These are phyloP conservation scores for Anseranas semipalmata DNA, from an alignment of 2,113 vertebrate genomes.

Conservation along the genomic window DNA sequence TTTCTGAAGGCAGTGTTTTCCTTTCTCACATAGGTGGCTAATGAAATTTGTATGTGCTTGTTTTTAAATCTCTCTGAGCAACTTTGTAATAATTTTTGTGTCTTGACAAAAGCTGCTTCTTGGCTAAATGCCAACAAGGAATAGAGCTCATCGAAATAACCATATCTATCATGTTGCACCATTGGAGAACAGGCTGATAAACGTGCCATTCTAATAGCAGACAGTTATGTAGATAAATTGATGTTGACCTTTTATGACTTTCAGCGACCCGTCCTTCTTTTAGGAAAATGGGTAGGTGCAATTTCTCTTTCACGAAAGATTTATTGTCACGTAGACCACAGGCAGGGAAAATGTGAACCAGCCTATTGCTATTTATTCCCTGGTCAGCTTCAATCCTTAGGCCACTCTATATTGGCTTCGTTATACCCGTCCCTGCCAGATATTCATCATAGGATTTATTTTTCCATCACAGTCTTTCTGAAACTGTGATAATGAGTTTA, in stretches of 20 bases:
- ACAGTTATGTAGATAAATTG: constrained; percentile 19
- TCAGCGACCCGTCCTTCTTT: constrained; percentile 8
- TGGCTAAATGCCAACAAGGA: neutral
- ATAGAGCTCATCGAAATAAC: neutral
- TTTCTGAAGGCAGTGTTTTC: neutral
- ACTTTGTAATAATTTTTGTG: neutral
- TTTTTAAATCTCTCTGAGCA: neutral
- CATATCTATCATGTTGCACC: neutral
- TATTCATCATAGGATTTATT: constrained; percentile 1
- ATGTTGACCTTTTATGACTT: constrained; percentile 15
- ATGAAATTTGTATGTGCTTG: neutral
- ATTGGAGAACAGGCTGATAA: constrained; percentile 24
- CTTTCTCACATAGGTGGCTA: neutral
- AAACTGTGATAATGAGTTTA: neutral
- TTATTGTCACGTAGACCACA: neutral
- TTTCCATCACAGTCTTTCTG: neutral
- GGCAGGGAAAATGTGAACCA: constrained; percentile 7
- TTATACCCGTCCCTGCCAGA: neutral
- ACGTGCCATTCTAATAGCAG: neutral
- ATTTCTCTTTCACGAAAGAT: constrained; percentile 50
- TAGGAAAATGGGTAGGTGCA: neutral
- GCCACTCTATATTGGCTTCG: neutral
- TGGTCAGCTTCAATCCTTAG: constrained; percentile 12
- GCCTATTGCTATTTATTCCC: constrained; percentile 37
- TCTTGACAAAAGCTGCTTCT: neutral